Conservation (phyloP, 2,797 vertebrate genomes). For the Numenius phaeopus region DNA sequence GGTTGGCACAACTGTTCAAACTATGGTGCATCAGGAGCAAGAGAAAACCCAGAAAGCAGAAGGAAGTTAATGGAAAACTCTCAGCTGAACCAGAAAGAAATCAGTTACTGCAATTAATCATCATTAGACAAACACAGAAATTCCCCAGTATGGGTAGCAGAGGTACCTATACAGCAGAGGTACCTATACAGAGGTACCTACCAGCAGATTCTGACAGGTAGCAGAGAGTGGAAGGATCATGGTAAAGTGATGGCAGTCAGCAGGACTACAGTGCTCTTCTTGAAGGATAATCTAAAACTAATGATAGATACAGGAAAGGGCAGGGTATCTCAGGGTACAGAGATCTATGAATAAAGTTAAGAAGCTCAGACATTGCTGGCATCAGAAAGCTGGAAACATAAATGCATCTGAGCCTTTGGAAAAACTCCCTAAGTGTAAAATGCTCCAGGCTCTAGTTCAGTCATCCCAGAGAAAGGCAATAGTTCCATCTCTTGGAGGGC, state of each 20-base stretch:
- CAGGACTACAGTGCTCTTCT: fast-evolving
- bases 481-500: neutral
- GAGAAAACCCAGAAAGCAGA: neutral
- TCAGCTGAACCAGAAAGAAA: neutral
- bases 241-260: neutral
- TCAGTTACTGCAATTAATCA: neutral
- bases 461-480: neutral
- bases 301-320: neutral
- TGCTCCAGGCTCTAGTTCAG: neutral
- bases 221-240: neutral
- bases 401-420: neutral
- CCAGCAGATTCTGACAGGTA: neutral
- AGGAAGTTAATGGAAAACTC: neutral
- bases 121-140: neutral
- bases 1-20: neutral
- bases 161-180: too few relatives aligned
- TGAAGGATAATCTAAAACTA: neutral
- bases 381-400: neutral
- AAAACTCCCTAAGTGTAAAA: neutral
- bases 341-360: neutral
- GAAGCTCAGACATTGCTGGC: neutral
- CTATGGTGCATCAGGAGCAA: neutral
- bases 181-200: too few relatives aligned
- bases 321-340: neutral
- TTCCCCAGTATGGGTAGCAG: neutral